phyloP scores from a whole-genome alignment of 1,140 invertebrate species.

The Ruditapes philippinarum region DNA sequence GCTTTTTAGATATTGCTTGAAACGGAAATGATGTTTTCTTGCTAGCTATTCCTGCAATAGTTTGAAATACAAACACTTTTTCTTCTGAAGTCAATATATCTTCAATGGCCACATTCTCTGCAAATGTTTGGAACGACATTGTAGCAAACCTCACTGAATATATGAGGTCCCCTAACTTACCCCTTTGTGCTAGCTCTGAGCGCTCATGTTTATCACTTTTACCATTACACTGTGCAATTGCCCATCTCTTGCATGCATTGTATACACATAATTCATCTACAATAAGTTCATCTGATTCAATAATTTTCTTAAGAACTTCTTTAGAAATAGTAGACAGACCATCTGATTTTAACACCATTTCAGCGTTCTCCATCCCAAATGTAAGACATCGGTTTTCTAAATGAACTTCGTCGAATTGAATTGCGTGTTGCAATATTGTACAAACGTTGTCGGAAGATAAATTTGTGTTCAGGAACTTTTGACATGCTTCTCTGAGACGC shows the following conservation, averaged over 20 bases:
- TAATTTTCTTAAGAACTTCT: background rate
- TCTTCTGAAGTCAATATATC: slow-evolving; percentile 13
- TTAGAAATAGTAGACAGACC: too few relatives aligned
- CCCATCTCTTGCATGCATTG: slow-evolving; percentile 36
- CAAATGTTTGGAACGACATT: background rate
- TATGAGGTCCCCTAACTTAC: background rate
- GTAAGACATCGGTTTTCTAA: too few relatives aligned
- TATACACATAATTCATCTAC: slow-evolving; percentile 1
- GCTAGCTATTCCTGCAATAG: background rate
- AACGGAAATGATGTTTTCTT: slow-evolving; percentile 1
- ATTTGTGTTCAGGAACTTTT: slow-evolving; percentile 91
- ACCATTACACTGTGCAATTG: too few relatives aligned
- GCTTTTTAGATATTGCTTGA: background rate
- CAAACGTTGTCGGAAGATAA: slow-evolving; percentile 92
- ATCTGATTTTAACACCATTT: slow-evolving; percentile 26
- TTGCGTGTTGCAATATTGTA: background rate
- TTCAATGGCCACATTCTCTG: background rate
- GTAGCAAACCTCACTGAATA: slow-evolving; percentile 38
- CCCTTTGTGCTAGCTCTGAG: background rate
- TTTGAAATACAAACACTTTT: slow-evolving; percentile 34
- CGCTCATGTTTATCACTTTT: background rate
- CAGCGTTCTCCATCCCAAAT: background rate
- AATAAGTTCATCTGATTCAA: slow-evolving; percentile 1
- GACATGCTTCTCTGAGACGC: background rate
- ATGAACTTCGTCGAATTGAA: slow-evolving; percentile 31